Percentiles rank a stretch among this genome's conserved stretches.
phyloP scores from a whole-genome alignment of 2,888 invertebrate genomes.

The Himalopsyche japonica region DNA sequence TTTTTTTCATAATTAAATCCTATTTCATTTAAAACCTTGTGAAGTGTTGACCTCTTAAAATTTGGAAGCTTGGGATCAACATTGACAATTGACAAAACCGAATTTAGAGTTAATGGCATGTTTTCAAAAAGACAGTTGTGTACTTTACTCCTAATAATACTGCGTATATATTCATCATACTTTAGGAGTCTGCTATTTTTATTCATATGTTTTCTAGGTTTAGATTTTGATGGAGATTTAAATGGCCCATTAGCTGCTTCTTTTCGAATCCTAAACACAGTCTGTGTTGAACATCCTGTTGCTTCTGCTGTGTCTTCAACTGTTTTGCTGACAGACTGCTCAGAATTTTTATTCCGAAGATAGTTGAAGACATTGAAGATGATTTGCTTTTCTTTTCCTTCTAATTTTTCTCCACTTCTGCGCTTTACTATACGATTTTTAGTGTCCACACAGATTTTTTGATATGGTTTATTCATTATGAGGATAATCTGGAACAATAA shows the following conservation, averaged over 20 bases:
- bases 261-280: slow-evolving; percentile 12
- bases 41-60: slow-evolving; percentile 9
- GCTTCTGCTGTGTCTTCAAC: slow-evolving; percentile 14
- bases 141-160: slow-evolving; percentile 10
- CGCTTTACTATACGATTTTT: slow-evolving; percentile 6
- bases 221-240: slow-evolving; percentile 9
- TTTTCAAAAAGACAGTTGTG: slow-evolving; percentile 8
- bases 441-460: neutral
- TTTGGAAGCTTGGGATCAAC: slow-evolving; percentile 3
- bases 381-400: slow-evolving; percentile 12
- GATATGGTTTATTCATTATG: neutral
- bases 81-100: slow-evolving; percentile 6
- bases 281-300: slow-evolving; percentile 13
- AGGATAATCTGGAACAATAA: neutral
- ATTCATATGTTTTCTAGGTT: slow-evolving; percentile 12
- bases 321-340: neutral
- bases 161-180: slow-evolving; percentile 5
- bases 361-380: slow-evolving; percentile 16
- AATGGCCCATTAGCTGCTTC: slow-evolving; percentile 7
- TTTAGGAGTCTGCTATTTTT: slow-evolving; percentile 14
- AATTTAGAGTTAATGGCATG: slow-evolving; percentile 8
- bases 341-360: slow-evolving; percentile 5
- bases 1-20: slow-evolving; percentile 14
- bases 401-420: slow-evolving; percentile 11
- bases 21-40: slow-evolving; percentile 16